phyloP scores from a whole-genome alignment of 2,113 vertebrate genomes.

The Ivindomyrus marchei region DNA sequence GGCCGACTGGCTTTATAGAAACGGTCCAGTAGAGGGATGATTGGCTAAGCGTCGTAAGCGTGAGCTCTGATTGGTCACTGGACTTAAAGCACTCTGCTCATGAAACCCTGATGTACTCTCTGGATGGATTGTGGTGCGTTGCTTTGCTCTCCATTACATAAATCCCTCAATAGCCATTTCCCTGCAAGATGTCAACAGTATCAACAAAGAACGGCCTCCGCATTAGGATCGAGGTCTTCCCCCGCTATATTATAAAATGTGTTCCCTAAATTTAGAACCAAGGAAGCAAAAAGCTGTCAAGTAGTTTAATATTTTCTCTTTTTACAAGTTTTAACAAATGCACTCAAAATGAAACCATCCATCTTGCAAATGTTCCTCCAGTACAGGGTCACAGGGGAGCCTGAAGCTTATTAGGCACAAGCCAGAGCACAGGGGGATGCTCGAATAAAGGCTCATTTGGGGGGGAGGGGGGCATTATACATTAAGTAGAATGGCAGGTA shows the following conservation, averaged over 20 bases:
- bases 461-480: background rate
- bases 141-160: too few species aligned
- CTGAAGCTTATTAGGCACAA: background rate
- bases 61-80: background rate
- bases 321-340: background rate
- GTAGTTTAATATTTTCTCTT: background rate
- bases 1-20: background rate
- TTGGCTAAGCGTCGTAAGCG: background rate
- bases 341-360: background rate
- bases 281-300: background rate
- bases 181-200: background rate
- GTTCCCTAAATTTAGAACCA: background rate
- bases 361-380: background rate
- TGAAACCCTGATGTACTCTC: background rate
- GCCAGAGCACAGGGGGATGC: background rate
- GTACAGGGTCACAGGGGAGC: background rate
- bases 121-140: background rate
- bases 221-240: background rate
- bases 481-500: background rate
- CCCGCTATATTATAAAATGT: background rate
- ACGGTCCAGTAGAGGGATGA: background rate
- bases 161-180: background rate
- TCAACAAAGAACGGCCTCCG: background rate
- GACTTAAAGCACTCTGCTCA: background rate
- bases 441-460: too few species aligned